phyloP scores from a whole-genome alignment of 2,113 vertebrate genomes.

The Scortum barcoo region DNA sequence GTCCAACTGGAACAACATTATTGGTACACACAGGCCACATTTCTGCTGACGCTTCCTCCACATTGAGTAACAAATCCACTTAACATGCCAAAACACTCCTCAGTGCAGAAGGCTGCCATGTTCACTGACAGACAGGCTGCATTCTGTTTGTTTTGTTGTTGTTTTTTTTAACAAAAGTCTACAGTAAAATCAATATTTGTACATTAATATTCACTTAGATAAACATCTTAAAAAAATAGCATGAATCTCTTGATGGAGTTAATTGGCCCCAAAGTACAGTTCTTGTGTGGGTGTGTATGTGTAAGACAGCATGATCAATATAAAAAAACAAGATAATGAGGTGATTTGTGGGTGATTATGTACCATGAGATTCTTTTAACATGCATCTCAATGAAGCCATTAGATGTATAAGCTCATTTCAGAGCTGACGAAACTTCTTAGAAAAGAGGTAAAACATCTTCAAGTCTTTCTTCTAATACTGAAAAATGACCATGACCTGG shows the following conservation, averaged over 20 bases:
- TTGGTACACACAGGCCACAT: too few species aligned
- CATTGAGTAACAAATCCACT: neutral
- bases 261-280: neutral
- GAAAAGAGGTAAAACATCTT: too few species aligned
- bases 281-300: neutral
- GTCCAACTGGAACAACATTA: too few species aligned
- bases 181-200: neutral
- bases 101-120: neutral
- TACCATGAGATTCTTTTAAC: neutral
- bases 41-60: neutral
- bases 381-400: neutral
- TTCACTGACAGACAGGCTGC: neutral
- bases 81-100: neutral
- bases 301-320: neutral
- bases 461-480: too few species aligned
- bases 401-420: too few species aligned
- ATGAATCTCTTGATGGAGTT: neutral
- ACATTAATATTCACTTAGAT: neutral
- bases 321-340: neutral
- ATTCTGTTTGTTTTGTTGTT: too few species aligned
- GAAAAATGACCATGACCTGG: too few species aligned
- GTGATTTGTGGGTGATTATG: neutral
- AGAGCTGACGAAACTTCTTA: too few species aligned
- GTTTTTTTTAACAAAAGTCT: too few species aligned
- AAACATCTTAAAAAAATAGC: neutral